These are phyloP conservation scores for Gasteruption jaculator DNA, from an alignment of 2,888 invertebrate species.

Conservation along the genomic window DNA sequence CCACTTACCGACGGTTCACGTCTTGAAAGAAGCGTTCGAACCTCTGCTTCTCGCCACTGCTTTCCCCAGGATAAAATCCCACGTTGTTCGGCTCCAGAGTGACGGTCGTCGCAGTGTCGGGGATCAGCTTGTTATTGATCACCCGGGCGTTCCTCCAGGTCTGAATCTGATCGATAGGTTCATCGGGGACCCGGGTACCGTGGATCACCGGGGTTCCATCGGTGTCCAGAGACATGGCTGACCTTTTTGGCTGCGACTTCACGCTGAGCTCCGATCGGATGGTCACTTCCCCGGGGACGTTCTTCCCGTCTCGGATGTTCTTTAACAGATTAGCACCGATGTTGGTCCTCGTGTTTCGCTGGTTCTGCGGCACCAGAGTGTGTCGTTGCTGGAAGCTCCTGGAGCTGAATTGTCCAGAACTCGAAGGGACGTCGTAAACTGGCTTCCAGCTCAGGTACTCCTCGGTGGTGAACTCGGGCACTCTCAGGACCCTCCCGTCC, in stretches of 20 bases:
- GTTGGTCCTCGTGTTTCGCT: slow-evolving; percentile 37
- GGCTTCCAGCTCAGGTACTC: slow-evolving; percentile 52
- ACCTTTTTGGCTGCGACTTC: slow-evolving; percentile 55
- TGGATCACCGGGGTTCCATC: slow-evolving; percentile 79
- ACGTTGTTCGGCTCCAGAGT: slow-evolving; percentile 54
- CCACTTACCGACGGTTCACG: slow-evolving; percentile 41
- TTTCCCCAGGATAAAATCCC: neutral
- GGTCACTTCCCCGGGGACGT: slow-evolving; percentile 66
- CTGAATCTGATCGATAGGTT: slow-evolving; percentile 71
- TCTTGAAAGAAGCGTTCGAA: slow-evolving; percentile 44
- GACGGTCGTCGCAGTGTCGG: slow-evolving; percentile 65
- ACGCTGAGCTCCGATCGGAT: slow-evolving; percentile 64
- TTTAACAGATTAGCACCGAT: slow-evolving; percentile 42
- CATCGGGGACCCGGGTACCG: slow-evolving; percentile 78
- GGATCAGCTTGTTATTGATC: slow-evolving; percentile 76
- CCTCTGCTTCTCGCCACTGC: slow-evolving; percentile 27
- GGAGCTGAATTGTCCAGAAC: slow-evolving; percentile 22
- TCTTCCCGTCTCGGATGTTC: slow-evolving; percentile 53
- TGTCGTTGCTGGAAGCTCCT: slow-evolving; percentile 31
- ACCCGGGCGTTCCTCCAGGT: slow-evolving; percentile 87
- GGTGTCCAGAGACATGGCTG: slow-evolving; percentile 62
- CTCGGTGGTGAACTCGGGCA: slow-evolving; percentile 25
- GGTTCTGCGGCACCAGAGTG: slow-evolving; percentile 36
- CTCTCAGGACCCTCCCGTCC: slow-evolving; percentile 27
- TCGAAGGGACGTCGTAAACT: slow-evolving; percentile 43